Conservation (phyloP, 2,797 vertebrate genomes). For the Dendrocincla fuliginosa region DNA sequence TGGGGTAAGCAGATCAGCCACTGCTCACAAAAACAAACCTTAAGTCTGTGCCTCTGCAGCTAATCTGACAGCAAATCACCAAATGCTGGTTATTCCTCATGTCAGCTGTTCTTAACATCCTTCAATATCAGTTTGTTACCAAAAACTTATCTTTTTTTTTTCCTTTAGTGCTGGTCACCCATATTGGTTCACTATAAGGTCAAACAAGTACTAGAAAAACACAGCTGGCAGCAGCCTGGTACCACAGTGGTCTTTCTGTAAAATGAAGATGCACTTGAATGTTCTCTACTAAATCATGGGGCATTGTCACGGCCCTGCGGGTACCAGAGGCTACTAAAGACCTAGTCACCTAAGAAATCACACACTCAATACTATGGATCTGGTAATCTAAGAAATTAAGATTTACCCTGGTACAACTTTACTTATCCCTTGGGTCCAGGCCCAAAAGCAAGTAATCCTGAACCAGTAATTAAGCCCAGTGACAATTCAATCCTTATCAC, state of each 20-base stretch:
- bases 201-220: background rate
- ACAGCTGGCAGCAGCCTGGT: background rate
- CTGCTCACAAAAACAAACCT: background rate
- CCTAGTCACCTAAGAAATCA: background rate
- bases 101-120: background rate
- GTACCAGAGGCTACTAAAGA: background rate
- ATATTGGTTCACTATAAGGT: background rate
- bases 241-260: background rate
- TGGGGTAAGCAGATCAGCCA: background rate
- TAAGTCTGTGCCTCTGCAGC: background rate
- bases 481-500: slow-evolving; percentile 16
- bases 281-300: background rate
- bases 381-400: background rate
- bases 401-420: background rate
- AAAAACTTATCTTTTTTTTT: background rate
- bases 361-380: background rate
- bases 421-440: background rate
- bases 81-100: background rate
- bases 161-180: background rate
- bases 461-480: background rate
- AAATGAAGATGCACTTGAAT: background rate
- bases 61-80: background rate
- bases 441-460: background rate
- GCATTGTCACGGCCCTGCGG: rapidly evolving
- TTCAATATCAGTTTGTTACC: background rate